Evolutionary conservation across 2,797 vertebrate species (phyloP), one percentile per base, ranked within the genome.

Genomic region (Sebastes wilsoni): DNA sequence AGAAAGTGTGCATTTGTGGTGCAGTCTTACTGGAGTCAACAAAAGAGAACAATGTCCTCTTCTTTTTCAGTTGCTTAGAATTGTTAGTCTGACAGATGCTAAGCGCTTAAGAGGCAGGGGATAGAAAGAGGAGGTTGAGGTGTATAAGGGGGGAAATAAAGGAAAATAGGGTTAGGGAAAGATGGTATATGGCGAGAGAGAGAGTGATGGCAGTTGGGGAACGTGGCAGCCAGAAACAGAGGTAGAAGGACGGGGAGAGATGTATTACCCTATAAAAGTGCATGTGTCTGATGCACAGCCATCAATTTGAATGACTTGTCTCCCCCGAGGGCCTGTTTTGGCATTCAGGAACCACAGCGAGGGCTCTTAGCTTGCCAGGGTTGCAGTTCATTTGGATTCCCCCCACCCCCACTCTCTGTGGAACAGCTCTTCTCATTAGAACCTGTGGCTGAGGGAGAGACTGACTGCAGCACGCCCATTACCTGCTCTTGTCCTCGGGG

Each of bases 241-340:
- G 80, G 86, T 80, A 79, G 87, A 88, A 85, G 86, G 85, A 89
- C 75, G 49, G 67, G 81, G 77, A 32, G 93, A 94, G 94, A 96
- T 94, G 85, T 93, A 96, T 94, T 95, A 94, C 92, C 93, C 93
- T 90, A 95, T 94, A 96, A 94, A 95, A 93, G 92, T 96, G 95
- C 95, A 96, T 93, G 95, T 95, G 94, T 95, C 94, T 96, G 94
- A 96, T 96, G 94, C 32, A 83, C 89, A 96, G 92, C 95, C 96
- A 95, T 97, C 96, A 96, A 93, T 97, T 95, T 96, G 96, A 98
- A 92, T 94, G 96, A 95, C 96, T 96, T 88, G 77, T 93, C 90
- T 95, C 96, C 96, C 95, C 94, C 52, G 94, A 96, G 96, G 95
- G 93, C 86, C 93, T 96, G 94, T 96, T 96, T 97, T 96, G 94